Evolutionary conservation across 1,140 invertebrate species (phyloP).

Genomic region (Leptopilina boulardi): DNA sequence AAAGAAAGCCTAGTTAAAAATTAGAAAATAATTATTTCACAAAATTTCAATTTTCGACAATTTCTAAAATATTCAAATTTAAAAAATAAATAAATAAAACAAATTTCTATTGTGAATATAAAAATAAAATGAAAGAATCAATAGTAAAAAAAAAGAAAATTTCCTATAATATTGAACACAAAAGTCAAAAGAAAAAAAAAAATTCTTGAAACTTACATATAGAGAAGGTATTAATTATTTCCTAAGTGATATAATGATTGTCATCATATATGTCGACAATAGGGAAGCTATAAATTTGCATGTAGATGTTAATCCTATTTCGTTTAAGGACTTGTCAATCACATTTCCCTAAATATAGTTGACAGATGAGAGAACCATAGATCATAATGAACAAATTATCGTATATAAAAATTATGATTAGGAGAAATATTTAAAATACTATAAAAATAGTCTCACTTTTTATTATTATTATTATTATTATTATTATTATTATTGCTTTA

Average conservation of each 20-base stretch:
- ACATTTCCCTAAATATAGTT: slow-evolving; percentile 44
- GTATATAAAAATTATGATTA: neutral
- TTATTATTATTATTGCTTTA: no score
- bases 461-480: neutral
- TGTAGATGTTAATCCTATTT: slow-evolving; percentile 62
- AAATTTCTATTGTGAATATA: no score
- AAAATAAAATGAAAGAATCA: no score
- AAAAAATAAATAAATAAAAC: no score
- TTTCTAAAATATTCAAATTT: no score
- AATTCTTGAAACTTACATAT: neutral
- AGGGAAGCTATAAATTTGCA: slow-evolving; percentile 55
- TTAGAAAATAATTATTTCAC: no score
- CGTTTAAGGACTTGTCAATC: slow-evolving; percentile 66
- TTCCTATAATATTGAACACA: no score
- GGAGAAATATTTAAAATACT: neutral
- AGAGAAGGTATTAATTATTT: neutral
- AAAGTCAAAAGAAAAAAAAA: neutral
- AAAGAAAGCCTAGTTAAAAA: no score
- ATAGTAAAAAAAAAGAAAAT: no score
- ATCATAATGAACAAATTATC: neutral
- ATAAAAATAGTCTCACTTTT: neutral
- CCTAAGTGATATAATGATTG: slow-evolving; percentile 10
- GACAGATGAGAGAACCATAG: neutral
- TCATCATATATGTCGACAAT: slow-evolving; percentile 8
- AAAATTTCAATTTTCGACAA: no score